Evolutionary conservation across 2,797 vertebrate species (phyloP), one percentile per base, ranked within the genome.

Genomic region (Botia kubotai): DNA sequence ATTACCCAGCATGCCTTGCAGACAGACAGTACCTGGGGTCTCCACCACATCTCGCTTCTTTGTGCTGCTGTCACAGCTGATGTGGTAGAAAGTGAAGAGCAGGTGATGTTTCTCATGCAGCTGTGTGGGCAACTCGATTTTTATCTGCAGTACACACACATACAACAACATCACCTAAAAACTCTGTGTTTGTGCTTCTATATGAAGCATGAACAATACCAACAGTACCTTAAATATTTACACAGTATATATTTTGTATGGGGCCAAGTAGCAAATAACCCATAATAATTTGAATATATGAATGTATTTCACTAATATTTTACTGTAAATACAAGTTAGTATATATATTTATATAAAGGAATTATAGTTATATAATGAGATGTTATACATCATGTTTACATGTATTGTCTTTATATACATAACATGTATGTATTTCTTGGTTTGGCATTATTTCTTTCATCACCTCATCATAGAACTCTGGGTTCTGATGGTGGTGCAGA

Each of bases 381-480:
- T 55, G n/a, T 55, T 19, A 8, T 19, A n/a, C n/a, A n/a, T n/a
- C n/a, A n/a, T n/a, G n/a, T n/a, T n/a, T 43, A 11, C 36, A 39
- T 39, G 39, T 43, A 43, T 43, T 43, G 7, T 43, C 39, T 43
- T 43, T 43, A 43, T 43, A 43, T 8, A 43, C 43, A 46, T 11
- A 46, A 10, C 10, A 10, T 46, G 10, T 11, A 46, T 46, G 43
- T 46, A 46, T 46, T 43, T 46, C 2, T 46, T 46, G 43, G 36
- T 39, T 39, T 39, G 36, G 36, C 21, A 53, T 5, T 2, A 2
- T 43, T 0, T 14, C 26, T 26, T 21, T 48, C n/a, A 48, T 82
- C 88, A 99, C 98, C 95, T 99, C 98, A 72, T 98, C 95, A 74
- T 98, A 99, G 90, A 99, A 98, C 88, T 99, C 97, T 2, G 98